Evolutionary conservation across 2,888 invertebrate genomes (phyloP).

Genomic region (Agapetus fuscipes): DNA sequence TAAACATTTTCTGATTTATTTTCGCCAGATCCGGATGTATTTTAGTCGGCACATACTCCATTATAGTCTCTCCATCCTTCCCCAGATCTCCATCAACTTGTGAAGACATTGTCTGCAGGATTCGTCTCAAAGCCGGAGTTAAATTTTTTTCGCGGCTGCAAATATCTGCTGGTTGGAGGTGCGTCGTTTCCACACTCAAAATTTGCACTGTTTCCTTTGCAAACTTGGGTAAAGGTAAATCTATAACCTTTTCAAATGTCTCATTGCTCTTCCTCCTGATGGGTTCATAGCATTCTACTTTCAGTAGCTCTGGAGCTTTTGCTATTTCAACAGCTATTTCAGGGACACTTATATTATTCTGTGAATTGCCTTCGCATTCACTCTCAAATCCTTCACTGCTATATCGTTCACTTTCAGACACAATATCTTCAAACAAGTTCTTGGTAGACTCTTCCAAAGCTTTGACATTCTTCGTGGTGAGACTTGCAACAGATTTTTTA

Average conservation of each 20-base stretch:
- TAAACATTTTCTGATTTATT: slow-evolving; percentile 40
- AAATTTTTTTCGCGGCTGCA: slow-evolving; percentile 7
- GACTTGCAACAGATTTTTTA: slow-evolving; percentile 6
- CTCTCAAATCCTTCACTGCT: slow-evolving; percentile 15
- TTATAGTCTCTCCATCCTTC: slow-evolving; percentile 26
- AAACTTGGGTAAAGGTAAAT: slow-evolving; percentile 12
- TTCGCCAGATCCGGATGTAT: slow-evolving; percentile 34
- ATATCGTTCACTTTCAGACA: slow-evolving; percentile 19
- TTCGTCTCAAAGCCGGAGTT: slow-evolving; percentile 15
- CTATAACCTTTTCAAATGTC: not conserved
- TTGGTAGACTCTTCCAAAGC: slow-evolving; percentile 3
- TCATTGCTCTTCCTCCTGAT: not conserved
- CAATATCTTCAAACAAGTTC: slow-evolving; percentile 16
- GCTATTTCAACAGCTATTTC: too few species aligned
- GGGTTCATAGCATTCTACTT: too few species aligned
- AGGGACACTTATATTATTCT: too few species aligned
- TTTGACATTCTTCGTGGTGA: not conserved
- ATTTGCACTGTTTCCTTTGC: slow-evolving; percentile 2
- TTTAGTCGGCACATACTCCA: slow-evolving; percentile 42
- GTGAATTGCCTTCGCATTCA: slow-evolving; percentile 9
- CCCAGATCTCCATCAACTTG: not conserved
- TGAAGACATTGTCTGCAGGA: slow-evolving; percentile 16
- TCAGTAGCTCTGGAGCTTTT: too few species aligned
- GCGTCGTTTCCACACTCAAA: not conserved
- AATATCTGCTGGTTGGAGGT: not conserved